Conservation (phyloP, 2,797 vertebrate species). For the Hippocampus kuda region DNA sequence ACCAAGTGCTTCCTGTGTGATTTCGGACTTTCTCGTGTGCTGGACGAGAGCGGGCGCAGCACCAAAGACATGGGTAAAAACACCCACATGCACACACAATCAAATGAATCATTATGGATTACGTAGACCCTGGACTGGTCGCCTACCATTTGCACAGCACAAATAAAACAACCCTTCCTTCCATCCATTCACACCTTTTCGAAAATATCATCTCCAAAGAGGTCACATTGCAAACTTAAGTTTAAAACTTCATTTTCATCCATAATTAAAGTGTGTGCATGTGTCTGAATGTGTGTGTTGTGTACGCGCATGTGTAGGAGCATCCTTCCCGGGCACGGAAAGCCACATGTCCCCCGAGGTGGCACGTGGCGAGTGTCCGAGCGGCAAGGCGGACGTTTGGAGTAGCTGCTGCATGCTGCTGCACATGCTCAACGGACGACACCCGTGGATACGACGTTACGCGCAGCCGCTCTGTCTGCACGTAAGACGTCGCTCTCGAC, state of each 20-base stretch:
- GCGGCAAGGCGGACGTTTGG: constrained; percentile 85
- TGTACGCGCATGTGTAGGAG: constrained; percentile 23
- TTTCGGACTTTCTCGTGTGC: constrained; percentile 84
- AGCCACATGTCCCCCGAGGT: constrained; percentile 98
- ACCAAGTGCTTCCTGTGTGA: constrained; percentile 84
- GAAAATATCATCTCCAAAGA: too few species aligned
- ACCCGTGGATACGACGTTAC: constrained; percentile 87
- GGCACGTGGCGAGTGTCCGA: constrained; percentile 71
- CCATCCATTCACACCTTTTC: too few species aligned
- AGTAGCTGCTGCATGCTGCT: constrained; percentile 95
- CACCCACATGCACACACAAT: constrained; percentile 2
- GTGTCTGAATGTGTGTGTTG: not conserved
- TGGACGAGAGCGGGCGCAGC: constrained; percentile 65
- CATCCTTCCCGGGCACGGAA: constrained; percentile 74
- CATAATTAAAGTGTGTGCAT: not conserved
- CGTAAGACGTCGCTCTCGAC: constrained; percentile 50
- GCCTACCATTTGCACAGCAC: too few species aligned
- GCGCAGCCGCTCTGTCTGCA: constrained; percentile 83
- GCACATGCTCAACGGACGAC: constrained; percentile 90
- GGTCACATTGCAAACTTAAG: too few species aligned
- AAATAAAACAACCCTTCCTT: too few species aligned
- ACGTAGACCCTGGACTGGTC: not conserved
- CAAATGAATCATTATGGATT: not conserved
- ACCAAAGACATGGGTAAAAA: constrained; percentile 73
- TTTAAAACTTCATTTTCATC: too few species aligned